phyloP scores from a whole-genome alignment of 2,888 invertebrate species.

The Cerastoderma edule region DNA sequence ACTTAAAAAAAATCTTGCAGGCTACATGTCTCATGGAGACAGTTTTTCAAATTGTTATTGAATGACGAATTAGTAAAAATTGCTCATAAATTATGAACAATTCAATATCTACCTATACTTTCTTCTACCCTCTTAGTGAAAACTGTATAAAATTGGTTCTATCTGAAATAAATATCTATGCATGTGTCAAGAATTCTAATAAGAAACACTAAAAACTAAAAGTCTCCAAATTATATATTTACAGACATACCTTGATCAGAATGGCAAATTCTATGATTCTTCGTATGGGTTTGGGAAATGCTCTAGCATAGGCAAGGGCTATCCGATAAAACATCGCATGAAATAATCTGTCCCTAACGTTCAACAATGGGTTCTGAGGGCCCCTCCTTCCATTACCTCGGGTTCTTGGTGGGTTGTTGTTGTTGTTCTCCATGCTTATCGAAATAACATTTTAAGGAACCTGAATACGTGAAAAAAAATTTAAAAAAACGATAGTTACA shows the following conservation, averaged over 20 bases:
- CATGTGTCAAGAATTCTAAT: too few species aligned
- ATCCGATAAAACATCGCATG: constrained; percentile 96
- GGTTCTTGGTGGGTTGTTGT: constrained; percentile 45
- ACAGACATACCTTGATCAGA: constrained; percentile 88
- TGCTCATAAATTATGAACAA: too few species aligned
- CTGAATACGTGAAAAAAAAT: background rate
- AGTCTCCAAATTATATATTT: too few species aligned
- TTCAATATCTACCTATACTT: too few species aligned
- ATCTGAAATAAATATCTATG: too few species aligned
- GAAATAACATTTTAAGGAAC: background rate
- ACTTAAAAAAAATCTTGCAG: too few species aligned
- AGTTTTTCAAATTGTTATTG: too few species aligned
- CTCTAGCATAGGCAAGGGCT: constrained; percentile 95
- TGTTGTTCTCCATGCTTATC: constrained; percentile 42
- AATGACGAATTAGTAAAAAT: too few species aligned
- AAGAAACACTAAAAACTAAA: too few species aligned
- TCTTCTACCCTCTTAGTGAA: too few species aligned
- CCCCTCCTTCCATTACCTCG: constrained; percentile 56
- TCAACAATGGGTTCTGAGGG: constrained; percentile 79
- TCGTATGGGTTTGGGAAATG: constrained; percentile 92
- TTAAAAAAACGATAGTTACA: constrained; percentile 8
- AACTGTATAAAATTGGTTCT: too few species aligned
- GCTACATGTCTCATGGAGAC: too few species aligned
- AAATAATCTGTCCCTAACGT: constrained; percentile 94
- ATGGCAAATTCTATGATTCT: constrained; percentile 93